phyloP scores from a whole-genome alignment of 2,888 invertebrate genomes.

The Enoplolaimus lenunculus region DNA sequence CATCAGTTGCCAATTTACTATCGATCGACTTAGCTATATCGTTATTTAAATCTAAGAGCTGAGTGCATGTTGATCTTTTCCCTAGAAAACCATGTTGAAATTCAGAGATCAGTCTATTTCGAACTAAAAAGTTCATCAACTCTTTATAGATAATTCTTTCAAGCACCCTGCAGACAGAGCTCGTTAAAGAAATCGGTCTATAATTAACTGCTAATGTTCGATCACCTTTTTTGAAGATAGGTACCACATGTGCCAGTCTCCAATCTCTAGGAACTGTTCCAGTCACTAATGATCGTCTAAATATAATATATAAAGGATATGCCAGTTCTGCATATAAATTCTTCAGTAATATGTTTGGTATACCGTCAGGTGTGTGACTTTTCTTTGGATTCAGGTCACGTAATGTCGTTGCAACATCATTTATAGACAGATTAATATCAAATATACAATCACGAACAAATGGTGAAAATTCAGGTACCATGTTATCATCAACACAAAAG shows the following conservation, averaged over 20 bases:
- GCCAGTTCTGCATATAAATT: not conserved
- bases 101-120: too few species aligned
- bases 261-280: not conserved
- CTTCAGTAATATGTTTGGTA: not conserved
- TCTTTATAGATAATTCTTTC: too few species aligned
- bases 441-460: not conserved
- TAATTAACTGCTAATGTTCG: not conserved
- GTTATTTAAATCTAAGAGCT: not conserved
- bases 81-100: not conserved
- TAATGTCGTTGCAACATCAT: not conserved
- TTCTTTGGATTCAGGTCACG: not conserved
- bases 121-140: too few species aligned
- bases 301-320: not conserved
- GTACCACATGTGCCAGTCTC: not conserved
- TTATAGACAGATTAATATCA: not conserved
- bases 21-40: not conserved
- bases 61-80: not conserved
- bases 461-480: not conserved
- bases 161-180: not conserved
- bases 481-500: not conserved
- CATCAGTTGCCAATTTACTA: not conserved
- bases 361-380: not conserved
- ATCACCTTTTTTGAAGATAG: not conserved
- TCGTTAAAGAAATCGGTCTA: constrained; percentile 9
- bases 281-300: not conserved